Percentiles rank a stretch among this genome's conserved stretches.
Evolutionary conservation across 2,113 vertebrate genomes (phyloP).

Genomic region (Anolis carolinensis): DNA sequence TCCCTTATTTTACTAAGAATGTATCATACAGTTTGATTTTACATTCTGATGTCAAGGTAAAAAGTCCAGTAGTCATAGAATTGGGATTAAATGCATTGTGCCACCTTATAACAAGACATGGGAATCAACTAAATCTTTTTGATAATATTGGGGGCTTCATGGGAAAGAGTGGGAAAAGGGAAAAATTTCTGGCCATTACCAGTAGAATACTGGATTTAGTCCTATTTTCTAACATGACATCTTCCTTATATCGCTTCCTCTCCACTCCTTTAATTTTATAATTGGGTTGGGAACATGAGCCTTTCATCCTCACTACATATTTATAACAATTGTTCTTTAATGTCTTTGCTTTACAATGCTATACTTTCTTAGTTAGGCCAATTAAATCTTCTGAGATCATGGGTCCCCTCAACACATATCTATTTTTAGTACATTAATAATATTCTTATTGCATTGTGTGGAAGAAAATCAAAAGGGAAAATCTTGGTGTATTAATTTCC

Average conservation of each 20-base stretch:
- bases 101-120: no score
- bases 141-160: no score
- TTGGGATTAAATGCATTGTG: no score
- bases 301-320: conserved; percentile 33
- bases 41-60: no score
- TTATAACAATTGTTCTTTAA: conserved; percentile 5
- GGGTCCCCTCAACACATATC: conserved; percentile 38
- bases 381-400: conserved; percentile 55
- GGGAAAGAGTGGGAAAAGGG: no score
- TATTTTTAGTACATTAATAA: conserved; percentile 61
- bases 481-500: conserved; percentile 29
- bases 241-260: neutral
- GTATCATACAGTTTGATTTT: no score
- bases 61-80: no score
- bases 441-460: conserved; percentile 41
- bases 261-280: conserved; percentile 26
- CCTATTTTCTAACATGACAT: no score
- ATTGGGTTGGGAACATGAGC: conserved; percentile 43
- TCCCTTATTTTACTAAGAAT: no score
- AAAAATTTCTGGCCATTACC: no score
- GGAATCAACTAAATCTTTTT: no score
- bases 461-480: conserved; percentile 48
- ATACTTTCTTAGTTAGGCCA: conserved; percentile 28
- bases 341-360: conserved; percentile 42
- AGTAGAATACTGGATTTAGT: no score